Base-by-base conservation (phyloP, 23 tunicate genomes). In the Halocynthia aurantium region DNA sequence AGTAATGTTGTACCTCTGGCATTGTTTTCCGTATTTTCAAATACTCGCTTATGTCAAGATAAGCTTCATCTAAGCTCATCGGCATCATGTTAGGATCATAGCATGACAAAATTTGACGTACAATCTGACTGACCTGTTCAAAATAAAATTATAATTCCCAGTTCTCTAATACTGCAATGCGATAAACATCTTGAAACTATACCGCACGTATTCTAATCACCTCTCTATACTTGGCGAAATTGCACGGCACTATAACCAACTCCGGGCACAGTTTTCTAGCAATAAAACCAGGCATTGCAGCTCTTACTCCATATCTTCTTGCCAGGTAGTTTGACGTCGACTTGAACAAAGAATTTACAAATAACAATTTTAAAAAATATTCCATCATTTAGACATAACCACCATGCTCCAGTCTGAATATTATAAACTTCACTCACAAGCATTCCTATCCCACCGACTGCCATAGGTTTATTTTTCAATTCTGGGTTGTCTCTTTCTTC, bases 261-360 rank as follows among this genome's bases (percentile, higher is more conserved):
- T 96, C 86, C 6, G 92, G 89, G 69, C 96, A 91, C 52, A 96
- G 74, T 52, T 89, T 89, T 75, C 73, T 82, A 8, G 96, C 99
- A 72, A 96, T 96, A 75, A 89, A 96, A 13, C 99, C 99, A 8
- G 99, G 99, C 99, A 96, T 96, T 31, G 96, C 99, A 73, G 99
- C 99, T 50, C 99, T 77, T 57, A 96, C 95, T 6, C 99, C 99
- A 82, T 78, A 96, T 44, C 80, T 90, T 50, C 99, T 76, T 7
- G 99, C 99, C 4, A 78, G 70, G 55, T 96, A 96, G 55, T 96
- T 96, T 6, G 99, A 87, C 7, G 99, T 96, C 8, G 88, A 96
- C 98, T 92, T 55, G n/a, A 77, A 72, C 55, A 10, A 73, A 57
- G 19, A 63, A 58, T 58, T 13, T 2, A 4, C n/a, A 58, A 13